Conservation (phyloP, 2,797 vertebrate species). For the Myotis daubentonii region DNA sequence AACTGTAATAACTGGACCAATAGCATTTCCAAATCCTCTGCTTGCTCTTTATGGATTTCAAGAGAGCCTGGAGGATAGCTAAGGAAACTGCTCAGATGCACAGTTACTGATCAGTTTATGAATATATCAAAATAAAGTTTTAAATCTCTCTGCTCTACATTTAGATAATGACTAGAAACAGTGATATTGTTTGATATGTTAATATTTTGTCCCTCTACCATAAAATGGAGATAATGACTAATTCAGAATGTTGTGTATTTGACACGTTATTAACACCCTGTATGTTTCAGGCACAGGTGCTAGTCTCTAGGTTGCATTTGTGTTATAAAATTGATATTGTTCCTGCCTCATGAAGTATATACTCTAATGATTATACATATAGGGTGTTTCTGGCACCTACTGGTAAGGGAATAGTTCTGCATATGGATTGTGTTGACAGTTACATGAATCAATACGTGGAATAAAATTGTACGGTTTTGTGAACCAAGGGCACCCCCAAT, state of each 20-base stretch:
- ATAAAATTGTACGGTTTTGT: background rate
- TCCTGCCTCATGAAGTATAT: background rate
- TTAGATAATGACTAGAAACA: background rate
- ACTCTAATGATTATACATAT: background rate
- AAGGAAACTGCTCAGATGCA: background rate
- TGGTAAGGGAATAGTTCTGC: background rate
- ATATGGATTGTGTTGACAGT: background rate
- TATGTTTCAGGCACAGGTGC: too few relatives aligned
- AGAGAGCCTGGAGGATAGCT: background rate
- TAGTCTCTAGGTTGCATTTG: background rate
- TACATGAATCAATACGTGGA: background rate
- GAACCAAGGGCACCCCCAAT: background rate
- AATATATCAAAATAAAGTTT: background rate
- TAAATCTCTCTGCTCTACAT: background rate
- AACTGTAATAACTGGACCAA: background rate
- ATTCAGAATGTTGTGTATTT: background rate
- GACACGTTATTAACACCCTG: background rate
- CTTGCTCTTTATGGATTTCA: background rate
- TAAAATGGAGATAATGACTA: background rate
- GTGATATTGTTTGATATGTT: background rate
- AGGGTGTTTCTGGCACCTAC: too few relatives aligned
- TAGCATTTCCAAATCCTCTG: background rate
- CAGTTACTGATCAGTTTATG: background rate
- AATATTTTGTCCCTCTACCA: background rate
- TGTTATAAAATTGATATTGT: background rate